These are phyloP conservation scores for Takifugu flavidus DNA, from an alignment of 2,113 vertebrate genomes.

Conservation along the genomic window DNA sequence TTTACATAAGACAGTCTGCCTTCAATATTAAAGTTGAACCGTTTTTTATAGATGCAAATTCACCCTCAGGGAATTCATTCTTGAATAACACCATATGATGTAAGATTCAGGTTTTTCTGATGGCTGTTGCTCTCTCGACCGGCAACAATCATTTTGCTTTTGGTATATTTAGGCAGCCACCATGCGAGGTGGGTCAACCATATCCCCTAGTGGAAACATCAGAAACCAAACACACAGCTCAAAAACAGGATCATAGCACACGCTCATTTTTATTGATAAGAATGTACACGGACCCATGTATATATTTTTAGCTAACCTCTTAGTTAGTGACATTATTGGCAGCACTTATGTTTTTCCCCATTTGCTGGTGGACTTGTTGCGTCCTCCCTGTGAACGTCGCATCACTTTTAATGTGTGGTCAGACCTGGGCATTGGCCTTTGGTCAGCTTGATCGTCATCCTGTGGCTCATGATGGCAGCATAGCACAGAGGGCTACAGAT, in stretches of 20 bases:
- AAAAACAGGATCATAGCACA: no score
- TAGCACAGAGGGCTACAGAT: slow-evolving; percentile 68
- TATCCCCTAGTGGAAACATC: neutral
- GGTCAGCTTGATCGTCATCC: slow-evolving; percentile 55
- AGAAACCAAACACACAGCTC: no score
- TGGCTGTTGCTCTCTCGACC: no score
- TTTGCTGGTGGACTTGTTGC: slow-evolving; percentile 42
- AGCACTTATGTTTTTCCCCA: slow-evolving; percentile 48
- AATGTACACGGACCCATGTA: slow-evolving; percentile 65
- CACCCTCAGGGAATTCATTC: no score
- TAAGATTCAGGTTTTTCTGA: no score
- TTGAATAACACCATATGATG: no score
- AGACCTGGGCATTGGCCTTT: neutral
- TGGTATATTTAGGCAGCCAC: no score
- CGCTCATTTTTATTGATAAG: slow-evolving; percentile 34
- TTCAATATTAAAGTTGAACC: no score
- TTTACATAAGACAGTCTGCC: no score
- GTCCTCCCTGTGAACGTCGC: slow-evolving; percentile 28
- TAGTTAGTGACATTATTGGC: slow-evolving; percentile 55
- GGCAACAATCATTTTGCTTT: no score
- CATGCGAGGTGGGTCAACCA: no score
- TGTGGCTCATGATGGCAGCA: slow-evolving; percentile 49
- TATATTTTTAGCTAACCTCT: slow-evolving; percentile 54
- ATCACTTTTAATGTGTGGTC: slow-evolving; percentile 58
- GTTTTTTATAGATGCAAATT: neutral